Percentiles rank a stretch among this genome's conserved stretches.
Evolutionary conservation across 53 echinoderm and acorn worm species (phyloP).

Genomic region (Apostichopus leukothele): DNA sequence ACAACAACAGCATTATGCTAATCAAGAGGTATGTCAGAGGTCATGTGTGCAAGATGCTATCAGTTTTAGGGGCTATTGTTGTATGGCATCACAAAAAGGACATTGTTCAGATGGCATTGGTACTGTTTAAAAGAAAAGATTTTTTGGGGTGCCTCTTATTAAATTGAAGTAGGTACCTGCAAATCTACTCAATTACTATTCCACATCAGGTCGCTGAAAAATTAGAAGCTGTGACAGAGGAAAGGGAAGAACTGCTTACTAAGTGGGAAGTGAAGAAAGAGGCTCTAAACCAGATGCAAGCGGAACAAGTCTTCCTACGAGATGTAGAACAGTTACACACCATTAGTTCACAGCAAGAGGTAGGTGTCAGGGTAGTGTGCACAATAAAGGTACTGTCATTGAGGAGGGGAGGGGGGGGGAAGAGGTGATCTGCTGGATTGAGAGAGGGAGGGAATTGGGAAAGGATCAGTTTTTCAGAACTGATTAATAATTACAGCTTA

Average conservation of each 20-base stretch:
- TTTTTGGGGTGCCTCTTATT: too few relatives aligned
- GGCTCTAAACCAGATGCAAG: slow-evolving; percentile 63
- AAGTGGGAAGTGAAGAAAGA: slow-evolving; percentile 87
- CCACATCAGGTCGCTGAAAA: slow-evolving; percentile 75
- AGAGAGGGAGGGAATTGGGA: too few relatives aligned
- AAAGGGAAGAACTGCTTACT: slow-evolving; percentile 70
- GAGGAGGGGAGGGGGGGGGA: too few relatives aligned
- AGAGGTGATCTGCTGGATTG: too few relatives aligned
- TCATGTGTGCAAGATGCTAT: background rate
- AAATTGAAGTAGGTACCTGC: too few relatives aligned
- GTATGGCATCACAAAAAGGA: too few relatives aligned
- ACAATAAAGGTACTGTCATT: too few relatives aligned
- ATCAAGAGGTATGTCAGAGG: slow-evolving; percentile 65
- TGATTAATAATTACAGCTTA: too few relatives aligned
- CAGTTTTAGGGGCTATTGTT: background rate
- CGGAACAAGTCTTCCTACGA: slow-evolving; percentile 80
- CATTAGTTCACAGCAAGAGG: slow-evolving; percentile 90
- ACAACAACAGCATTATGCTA: slow-evolving; percentile 81
- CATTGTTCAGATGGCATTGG: too few relatives aligned
- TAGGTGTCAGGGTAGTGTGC: background rate
- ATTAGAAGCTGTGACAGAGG: slow-evolving; percentile 69
- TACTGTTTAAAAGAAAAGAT: too few relatives aligned
- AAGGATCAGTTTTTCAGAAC: too few relatives aligned
- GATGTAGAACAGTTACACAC: slow-evolving; percentile 89
- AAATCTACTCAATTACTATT: background rate